phyloP scores from a whole-genome alignment of 2,797 vertebrate genomes.

The Philypnodon macrostomus region DNA sequence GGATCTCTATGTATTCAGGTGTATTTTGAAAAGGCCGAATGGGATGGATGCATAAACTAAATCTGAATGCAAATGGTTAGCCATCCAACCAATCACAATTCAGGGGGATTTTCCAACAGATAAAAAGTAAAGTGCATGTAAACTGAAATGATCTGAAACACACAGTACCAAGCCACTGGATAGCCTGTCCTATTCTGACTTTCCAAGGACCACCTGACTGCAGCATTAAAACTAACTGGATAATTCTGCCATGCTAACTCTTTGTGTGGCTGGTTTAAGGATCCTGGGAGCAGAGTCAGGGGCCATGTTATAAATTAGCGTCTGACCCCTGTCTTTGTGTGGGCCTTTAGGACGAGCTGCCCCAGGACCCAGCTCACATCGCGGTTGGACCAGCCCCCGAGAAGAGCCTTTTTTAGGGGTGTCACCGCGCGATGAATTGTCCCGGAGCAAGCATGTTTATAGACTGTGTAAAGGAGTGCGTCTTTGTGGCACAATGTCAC shows the following conservation, averaged over 20 bases:
- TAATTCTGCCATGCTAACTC: constrained; percentile 31
- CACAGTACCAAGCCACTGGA: too few relatives aligned
- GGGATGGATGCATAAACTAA: too few relatives aligned
- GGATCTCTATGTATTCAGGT: too few relatives aligned
- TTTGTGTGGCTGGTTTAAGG: constrained; percentile 62
- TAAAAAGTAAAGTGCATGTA: too few relatives aligned
- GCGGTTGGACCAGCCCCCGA: constrained; percentile 70
- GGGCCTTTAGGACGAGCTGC: constrained; percentile 65
- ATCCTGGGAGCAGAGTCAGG: constrained; percentile 73
- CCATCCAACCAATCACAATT: too few relatives aligned
- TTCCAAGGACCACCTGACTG: constrained; percentile 3
- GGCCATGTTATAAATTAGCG: constrained; percentile 78
- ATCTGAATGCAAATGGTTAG: too few relatives aligned
- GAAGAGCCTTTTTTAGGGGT: constrained; percentile 74
- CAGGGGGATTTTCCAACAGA: too few relatives aligned
- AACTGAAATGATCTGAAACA: too few relatives aligned
- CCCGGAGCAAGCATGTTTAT: constrained; percentile 86
- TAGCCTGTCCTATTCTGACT: too few relatives aligned
- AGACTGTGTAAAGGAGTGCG: constrained; percentile 91
- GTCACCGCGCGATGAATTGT: constrained; percentile 84
- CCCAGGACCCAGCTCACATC: constrained; percentile 56
- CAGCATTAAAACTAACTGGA: constrained; percentile 4
- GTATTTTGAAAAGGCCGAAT: too few relatives aligned
- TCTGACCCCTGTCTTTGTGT: constrained; percentile 80
- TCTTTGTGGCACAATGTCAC: constrained; percentile 89